Conservation (phyloP, 1,140 invertebrate genomes). For the Amyelois transitella region DNA sequence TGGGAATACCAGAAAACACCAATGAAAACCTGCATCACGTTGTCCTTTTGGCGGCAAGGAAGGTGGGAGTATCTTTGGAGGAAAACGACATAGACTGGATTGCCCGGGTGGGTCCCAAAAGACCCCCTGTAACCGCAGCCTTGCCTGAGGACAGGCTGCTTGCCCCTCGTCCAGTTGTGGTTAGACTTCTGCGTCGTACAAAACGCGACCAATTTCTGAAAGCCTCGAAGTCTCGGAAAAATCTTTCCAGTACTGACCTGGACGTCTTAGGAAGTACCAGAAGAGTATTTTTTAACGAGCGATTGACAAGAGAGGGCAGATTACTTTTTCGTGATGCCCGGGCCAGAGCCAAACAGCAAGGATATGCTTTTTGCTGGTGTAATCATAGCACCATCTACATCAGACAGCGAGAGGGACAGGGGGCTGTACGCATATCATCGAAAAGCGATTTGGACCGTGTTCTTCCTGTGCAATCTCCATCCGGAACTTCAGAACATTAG, state of each 20-base stretch:
- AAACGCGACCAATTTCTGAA: neutral
- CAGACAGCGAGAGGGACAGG: neutral
- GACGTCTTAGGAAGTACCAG: neutral
- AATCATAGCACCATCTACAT: neutral
- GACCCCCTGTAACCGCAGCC: neutral
- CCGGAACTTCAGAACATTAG: too few species aligned
- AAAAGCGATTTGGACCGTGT: too few species aligned
- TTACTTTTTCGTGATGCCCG: constrained; percentile 4
- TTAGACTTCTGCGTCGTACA: neutral
- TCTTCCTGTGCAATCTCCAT: too few species aligned
- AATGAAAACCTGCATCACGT: neutral
- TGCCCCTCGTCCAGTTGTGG: neutral
- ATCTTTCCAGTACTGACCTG: neutral
- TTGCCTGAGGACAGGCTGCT: too few species aligned
- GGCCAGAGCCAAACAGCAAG: neutral
- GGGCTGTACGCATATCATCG: neutral
- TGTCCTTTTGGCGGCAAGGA: neutral
- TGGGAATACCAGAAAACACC: neutral
- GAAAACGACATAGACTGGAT: neutral
- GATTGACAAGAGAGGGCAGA: constrained; percentile 7
- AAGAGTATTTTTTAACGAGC: constrained; percentile 8
- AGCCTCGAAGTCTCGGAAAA: neutral
- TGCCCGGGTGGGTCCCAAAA: neutral
- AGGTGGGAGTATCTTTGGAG: neutral
- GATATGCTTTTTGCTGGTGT: neutral